phyloP scores from a whole-genome alignment of 1,140 invertebrate species.

The Littorina saxatilis region DNA sequence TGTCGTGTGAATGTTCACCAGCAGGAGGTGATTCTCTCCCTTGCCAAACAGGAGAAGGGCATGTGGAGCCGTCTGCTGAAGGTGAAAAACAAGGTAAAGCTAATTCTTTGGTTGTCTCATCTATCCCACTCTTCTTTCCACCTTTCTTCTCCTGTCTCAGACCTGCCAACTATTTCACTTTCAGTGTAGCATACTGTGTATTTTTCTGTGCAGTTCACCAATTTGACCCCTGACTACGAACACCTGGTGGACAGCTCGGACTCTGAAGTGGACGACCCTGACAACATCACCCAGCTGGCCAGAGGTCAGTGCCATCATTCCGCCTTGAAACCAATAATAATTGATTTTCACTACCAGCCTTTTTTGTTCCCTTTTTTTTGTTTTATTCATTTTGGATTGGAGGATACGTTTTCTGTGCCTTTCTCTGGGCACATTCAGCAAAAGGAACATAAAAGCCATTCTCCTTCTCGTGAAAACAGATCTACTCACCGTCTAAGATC shows the following conservation, averaged over 20 bases:
- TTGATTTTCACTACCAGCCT: too few species aligned
- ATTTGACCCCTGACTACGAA: constrained; percentile 26
- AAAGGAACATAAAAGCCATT: too few species aligned
- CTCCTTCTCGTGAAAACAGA: too few species aligned
- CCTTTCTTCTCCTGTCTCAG: background rate
- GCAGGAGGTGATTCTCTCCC: constrained; percentile 39
- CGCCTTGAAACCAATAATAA: too few species aligned
- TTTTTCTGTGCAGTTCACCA: background rate
- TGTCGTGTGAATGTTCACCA: constrained; percentile 38
- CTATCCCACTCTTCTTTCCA: background rate
- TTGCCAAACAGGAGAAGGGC: constrained; percentile 49
- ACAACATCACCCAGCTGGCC: constrained; percentile 3
- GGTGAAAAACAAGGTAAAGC: constrained; percentile 45
- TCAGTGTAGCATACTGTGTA: too few species aligned
- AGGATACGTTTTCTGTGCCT: too few species aligned
- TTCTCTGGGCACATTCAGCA: too few species aligned
- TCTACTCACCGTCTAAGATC: too few species aligned
- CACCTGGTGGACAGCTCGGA: constrained; percentile 33
- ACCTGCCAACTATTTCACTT: too few species aligned
- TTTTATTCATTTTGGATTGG: too few species aligned
- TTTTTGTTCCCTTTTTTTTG: background rate
- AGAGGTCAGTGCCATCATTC: background rate
- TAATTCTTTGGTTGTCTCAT: background rate
- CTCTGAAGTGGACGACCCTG: constrained; percentile 14
- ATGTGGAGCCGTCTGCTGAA: constrained; percentile 50